Conservation (phyloP, 1,140 invertebrate genomes). For the Oryzaephilus surinamensis region DNA sequence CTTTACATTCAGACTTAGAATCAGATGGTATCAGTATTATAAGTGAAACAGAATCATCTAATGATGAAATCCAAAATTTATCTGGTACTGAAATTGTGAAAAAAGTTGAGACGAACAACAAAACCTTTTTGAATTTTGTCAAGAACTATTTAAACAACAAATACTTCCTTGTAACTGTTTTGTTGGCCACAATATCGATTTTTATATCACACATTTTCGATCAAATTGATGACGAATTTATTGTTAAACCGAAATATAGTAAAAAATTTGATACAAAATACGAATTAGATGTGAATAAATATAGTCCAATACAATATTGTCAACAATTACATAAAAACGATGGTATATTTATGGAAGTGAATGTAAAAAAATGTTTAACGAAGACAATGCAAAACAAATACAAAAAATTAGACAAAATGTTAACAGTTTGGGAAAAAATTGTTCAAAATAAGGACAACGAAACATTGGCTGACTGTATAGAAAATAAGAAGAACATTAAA, state of each 20-base stretch:
- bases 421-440: no score
- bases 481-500: constrained; percentile 9
- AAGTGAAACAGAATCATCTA: constrained; percentile 6
- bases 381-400: neutral
- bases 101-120: neutral
- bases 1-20: constrained; percentile 8
- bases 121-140: neutral
- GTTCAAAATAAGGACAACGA: neutral
- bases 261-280: no score
- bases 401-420: neutral
- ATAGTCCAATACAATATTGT: neutral
- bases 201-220: neutral
- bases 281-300: neutral
- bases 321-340: neutral
- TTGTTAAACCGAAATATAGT: no score
- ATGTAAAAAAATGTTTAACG: neutral
- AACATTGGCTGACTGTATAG: neutral
- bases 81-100: no score
- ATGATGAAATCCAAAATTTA: neutral
- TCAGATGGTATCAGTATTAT: constrained; percentile 15
- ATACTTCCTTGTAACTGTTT: neutral
- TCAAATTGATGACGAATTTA: no score
- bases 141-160: neutral
- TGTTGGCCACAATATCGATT: neutral
- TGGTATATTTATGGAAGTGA: neutral